phyloP scores from a whole-genome alignment of 2,888 invertebrate genomes.

The Cantharis rufa region DNA sequence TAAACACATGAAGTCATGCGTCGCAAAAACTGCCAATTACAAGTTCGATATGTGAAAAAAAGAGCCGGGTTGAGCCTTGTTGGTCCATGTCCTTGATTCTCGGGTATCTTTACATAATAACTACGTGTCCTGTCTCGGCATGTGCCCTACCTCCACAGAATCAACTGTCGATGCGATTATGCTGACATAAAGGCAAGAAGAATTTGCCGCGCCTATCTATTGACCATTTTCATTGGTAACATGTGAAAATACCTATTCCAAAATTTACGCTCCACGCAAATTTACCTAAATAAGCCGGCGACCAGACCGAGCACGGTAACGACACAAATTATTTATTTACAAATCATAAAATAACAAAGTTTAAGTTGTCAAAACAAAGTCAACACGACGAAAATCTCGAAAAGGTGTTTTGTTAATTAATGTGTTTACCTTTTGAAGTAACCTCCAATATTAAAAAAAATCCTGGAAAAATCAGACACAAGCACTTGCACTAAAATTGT shows the following conservation, averaged over 20 bases:
- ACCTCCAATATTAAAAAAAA: not conserved
- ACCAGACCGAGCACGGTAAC: not conserved
- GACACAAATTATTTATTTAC: not conserved
- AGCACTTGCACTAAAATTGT: not conserved
- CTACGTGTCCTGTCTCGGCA: conserved; percentile 16
- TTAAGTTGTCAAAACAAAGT: not conserved
- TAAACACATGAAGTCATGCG: conserved; percentile 20
- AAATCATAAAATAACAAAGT: not conserved
- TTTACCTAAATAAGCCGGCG: not conserved
- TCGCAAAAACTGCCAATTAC: conserved; percentile 25
- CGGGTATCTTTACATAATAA: conserved; percentile 23
- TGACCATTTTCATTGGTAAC: not conserved
- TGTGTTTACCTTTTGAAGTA: not conserved
- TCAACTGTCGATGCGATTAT: conserved; percentile 19
- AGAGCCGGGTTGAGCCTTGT: conserved; percentile 6
- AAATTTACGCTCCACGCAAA: not conserved
- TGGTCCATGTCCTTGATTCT: conserved; percentile 27
- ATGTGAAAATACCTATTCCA: not conserved
- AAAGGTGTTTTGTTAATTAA: not conserved
- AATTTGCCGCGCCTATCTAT: conserved; percentile 38
- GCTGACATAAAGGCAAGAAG: conserved; percentile 32
- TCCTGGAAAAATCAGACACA: not conserved
- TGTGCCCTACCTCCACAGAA: conserved; percentile 24
- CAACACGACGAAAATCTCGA: not conserved
- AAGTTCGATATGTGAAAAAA: conserved; percentile 4